Evolutionary conservation across 2,797 vertebrate species (phyloP).

Genomic region (Pyrocephalus nanus): DNA sequence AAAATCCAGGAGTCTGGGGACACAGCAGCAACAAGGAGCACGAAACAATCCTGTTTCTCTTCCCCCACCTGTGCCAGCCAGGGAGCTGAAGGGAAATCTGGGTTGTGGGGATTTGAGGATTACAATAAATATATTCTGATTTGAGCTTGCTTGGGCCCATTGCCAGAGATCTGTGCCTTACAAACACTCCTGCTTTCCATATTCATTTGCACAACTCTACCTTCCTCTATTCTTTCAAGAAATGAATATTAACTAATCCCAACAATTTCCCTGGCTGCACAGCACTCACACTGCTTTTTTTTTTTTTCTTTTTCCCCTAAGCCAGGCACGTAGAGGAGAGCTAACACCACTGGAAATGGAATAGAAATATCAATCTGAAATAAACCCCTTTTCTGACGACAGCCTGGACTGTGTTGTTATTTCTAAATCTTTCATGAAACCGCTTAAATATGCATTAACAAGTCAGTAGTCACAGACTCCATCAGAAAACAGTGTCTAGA

Average conservation of each 20-base stretch:
- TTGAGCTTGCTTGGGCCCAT: background rate
- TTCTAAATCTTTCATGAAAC: background rate
- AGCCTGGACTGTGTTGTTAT: background rate
- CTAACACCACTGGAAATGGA: background rate
- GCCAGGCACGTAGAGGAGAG: background rate
- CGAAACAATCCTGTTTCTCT: background rate
- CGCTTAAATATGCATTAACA: background rate
- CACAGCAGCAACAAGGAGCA: background rate
- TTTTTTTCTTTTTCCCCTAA: background rate
- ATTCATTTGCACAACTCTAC: background rate
- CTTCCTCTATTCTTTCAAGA: background rate
- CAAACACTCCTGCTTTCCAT: background rate
- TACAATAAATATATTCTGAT: background rate
- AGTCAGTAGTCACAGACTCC: fast-evolving
- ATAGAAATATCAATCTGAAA: background rate
- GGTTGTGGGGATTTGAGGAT: background rate
- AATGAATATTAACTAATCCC: background rate
- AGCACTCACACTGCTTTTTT: too few species aligned
- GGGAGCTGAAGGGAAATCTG: background rate
- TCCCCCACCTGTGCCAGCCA: background rate
- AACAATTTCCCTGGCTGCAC: background rate
- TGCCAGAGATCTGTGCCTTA: background rate
- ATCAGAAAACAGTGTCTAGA: background rate
- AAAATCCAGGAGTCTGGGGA: background rate
- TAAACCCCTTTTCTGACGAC: background rate